Conservation (phyloP, 2,888 invertebrate genomes). For the Cephus spinipes region DNA sequence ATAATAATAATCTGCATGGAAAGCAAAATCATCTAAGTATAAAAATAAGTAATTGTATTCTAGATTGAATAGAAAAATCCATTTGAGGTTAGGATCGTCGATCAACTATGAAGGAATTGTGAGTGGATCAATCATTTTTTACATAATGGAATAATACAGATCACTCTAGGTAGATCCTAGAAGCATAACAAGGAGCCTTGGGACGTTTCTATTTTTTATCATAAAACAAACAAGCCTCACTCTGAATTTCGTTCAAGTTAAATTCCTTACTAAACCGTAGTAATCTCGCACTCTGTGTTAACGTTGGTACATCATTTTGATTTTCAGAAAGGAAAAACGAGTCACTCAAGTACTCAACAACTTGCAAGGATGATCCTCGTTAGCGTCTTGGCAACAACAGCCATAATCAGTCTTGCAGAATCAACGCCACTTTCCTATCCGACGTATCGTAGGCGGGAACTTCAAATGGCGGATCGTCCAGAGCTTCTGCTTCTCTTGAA, state of each 20-base stretch:
- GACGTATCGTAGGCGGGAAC: conserved; percentile 48
- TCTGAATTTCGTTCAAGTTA: neutral
- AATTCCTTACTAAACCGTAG: neutral
- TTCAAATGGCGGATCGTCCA: conserved; percentile 41
- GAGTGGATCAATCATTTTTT: neutral
- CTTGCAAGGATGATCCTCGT: conserved; percentile 48
- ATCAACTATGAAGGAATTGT: neutral
- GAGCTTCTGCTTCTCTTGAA: conserved; percentile 49
- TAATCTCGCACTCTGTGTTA: neutral
- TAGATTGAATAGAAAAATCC: neutral
- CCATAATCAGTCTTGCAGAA: conserved; percentile 47
- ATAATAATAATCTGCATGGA: neutral
- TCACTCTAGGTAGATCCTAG: neutral
- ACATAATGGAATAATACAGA: neutral
- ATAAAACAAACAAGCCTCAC: neutral
- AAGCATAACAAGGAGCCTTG: neutral
- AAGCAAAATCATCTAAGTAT: neutral
- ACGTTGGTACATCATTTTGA: neutral
- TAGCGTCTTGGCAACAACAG: conserved; percentile 48
- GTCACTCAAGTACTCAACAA: conserved; percentile 23
- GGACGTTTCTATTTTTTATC: neutral
- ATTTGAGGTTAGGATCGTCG: neutral
- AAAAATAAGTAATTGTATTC: neutral
- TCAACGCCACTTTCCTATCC: conserved; percentile 49
- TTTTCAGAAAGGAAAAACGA: conserved; percentile 22